Conservation (phyloP, 2,797 vertebrate species). For the Peromyscus eremicus region DNA sequence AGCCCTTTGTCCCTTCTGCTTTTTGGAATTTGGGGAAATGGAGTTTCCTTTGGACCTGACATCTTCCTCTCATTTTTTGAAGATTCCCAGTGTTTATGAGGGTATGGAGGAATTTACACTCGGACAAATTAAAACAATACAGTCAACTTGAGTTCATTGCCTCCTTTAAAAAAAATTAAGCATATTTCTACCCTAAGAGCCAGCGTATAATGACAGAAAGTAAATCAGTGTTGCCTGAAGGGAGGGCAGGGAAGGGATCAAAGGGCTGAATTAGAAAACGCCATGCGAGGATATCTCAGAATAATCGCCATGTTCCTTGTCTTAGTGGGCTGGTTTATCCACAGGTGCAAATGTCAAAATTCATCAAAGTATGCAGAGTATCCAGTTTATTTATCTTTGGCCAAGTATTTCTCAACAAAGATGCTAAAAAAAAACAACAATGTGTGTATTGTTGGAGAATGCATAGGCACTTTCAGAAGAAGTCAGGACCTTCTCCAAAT, state of each 20-base stretch:
- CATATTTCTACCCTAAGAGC: neutral
- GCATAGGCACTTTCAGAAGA: neutral
- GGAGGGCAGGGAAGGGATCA: accelerated
- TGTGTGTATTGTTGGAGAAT: neutral
- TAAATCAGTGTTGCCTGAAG: neutral
- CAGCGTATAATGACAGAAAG: neutral
- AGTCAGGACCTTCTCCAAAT: neutral
- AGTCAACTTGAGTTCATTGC: neutral
- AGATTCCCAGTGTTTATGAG: neutral
- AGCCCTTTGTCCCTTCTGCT: no score
- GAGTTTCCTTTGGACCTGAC: no score
- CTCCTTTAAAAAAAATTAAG: neutral
- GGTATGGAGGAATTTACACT: neutral
- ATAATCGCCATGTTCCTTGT: neutral
- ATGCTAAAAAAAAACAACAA: neutral
- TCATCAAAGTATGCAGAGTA: neutral
- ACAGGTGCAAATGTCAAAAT: neutral
- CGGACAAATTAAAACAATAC: neutral
- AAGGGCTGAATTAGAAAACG: neutral
- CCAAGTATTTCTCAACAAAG: neutral
- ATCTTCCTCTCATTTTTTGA: neutral
- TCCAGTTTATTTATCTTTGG: neutral
- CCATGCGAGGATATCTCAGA: neutral
- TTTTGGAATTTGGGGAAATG: no score
- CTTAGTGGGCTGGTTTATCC: neutral